These are phyloP conservation scores for Pelvicachromis taeniatus DNA, from an alignment of 2,113 vertebrate genomes.

Conservation along the genomic window DNA sequence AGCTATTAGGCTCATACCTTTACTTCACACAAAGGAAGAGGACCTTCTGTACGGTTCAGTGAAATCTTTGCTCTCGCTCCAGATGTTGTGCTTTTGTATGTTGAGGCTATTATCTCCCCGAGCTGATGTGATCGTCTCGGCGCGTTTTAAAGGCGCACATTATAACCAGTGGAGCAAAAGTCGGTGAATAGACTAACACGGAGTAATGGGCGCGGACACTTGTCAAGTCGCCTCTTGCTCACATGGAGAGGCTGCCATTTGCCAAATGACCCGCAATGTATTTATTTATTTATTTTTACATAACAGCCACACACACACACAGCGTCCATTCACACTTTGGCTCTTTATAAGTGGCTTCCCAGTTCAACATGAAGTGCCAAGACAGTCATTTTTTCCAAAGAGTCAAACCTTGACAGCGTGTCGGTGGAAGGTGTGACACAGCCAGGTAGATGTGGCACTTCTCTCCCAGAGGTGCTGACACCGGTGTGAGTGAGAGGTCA, in stretches of 20 bases:
- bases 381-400: background rate
- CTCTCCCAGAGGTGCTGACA: conserved; percentile 42
- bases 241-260: conserved; percentile 23
- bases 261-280: conserved; percentile 54
- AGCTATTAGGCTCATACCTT: conserved; percentile 37
- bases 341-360: background rate
- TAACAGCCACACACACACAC: background rate
- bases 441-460: conserved; percentile 59
- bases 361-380: background rate
- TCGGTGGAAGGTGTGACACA: conserved; percentile 38
- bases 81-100: conserved; percentile 49
- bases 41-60: conserved; percentile 5
- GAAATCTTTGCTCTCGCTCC: conserved; percentile 36
- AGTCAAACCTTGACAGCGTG: conserved; percentile 36
- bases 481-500: conserved; percentile 62
- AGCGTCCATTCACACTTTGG: conserved; percentile 15
- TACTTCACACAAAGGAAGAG: background rate
- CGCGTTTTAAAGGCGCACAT: conserved; percentile 44
- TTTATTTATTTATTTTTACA: conserved; percentile 19
- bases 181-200: conserved; percentile 43
- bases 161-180: conserved; percentile 53
- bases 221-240: conserved; percentile 68
- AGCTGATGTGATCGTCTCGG: conserved; percentile 41
- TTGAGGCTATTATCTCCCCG: conserved; percentile 52
- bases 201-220: conserved; percentile 71